Evolutionary conservation across 1,140 invertebrate species (phyloP).

Genomic region (Oryctes rhinoceros): DNA sequence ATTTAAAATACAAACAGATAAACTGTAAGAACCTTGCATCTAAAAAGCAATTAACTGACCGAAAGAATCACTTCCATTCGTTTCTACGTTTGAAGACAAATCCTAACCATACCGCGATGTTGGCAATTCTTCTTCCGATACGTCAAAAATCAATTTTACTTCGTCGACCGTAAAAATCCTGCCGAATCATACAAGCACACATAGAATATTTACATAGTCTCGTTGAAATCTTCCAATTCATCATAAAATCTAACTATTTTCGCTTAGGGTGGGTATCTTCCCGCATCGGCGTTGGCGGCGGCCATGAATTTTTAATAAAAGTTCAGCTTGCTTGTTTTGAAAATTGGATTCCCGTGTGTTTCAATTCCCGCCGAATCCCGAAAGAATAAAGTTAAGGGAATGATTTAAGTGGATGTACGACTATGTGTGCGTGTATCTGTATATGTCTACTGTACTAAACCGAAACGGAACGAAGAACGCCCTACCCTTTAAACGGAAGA

Average conservation of each 20-base stretch:
- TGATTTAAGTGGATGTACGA: neutral
- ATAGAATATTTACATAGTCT: neutral
- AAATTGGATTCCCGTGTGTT: conserved; percentile 16
- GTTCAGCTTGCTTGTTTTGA: conserved; percentile 22
- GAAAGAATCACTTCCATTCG: too few relatives aligned
- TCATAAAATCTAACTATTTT: conserved; percentile 22
- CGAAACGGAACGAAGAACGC: neutral
- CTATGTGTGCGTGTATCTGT: neutral
- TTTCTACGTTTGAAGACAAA: too few relatives aligned
- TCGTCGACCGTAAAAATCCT: too few relatives aligned
- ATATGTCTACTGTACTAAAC: neutral
- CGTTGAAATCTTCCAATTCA: neutral
- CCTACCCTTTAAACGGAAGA: neutral
- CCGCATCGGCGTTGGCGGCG: too few relatives aligned
- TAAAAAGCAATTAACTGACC: too few relatives aligned
- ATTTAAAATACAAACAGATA: too few relatives aligned
- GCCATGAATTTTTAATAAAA: conserved; percentile 26
- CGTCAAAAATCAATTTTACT: too few relatives aligned
- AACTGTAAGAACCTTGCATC: too few relatives aligned
- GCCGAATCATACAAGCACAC: too few relatives aligned
- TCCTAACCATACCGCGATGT: too few relatives aligned
- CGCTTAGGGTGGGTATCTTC: neutral
- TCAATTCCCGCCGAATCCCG: conserved; percentile 9
- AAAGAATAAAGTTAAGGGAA: conserved; percentile 21
- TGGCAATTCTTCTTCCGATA: too few relatives aligned